Conservation (phyloP, 2,888 invertebrate species). For the Tethea ocularis region DNA sequence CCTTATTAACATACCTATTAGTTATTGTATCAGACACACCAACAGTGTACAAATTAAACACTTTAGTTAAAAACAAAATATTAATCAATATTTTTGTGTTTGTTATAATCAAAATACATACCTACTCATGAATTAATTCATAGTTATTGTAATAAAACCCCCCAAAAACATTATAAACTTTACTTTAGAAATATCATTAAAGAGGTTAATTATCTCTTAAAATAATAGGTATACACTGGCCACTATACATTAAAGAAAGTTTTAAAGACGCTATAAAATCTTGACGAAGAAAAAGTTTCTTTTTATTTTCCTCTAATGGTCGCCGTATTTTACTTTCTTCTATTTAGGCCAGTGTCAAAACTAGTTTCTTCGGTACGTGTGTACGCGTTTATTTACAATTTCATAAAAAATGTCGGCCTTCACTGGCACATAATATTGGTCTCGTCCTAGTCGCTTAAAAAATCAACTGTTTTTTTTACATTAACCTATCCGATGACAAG, state of each 20-base stretch:
- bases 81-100: too few species aligned
- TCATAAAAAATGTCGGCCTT: not conserved
- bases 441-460: not conserved
- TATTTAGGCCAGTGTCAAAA: not conserved
- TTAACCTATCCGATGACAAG: conserved; percentile 5
- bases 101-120: too few species aligned
- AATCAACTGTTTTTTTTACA: conserved; percentile 1
- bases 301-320: not conserved
- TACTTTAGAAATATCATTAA: not conserved
- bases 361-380: not conserved
- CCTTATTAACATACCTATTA: too few species aligned
- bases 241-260: not conserved
- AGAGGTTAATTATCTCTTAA: not conserved
- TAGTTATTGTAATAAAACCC: too few species aligned
- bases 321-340: not conserved
- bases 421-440: not conserved
- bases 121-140: too few species aligned
- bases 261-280: not conserved
- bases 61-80: too few species aligned
- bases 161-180: not conserved
- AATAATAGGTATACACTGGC: not conserved
- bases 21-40: too few species aligned
- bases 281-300: not conserved
- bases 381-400: conserved; percentile 1
- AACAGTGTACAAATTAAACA: too few species aligned